These are phyloP conservation scores for Discoglossus pictus DNA, from an alignment of 2,797 vertebrate species.

Conservation along the genomic window DNA sequence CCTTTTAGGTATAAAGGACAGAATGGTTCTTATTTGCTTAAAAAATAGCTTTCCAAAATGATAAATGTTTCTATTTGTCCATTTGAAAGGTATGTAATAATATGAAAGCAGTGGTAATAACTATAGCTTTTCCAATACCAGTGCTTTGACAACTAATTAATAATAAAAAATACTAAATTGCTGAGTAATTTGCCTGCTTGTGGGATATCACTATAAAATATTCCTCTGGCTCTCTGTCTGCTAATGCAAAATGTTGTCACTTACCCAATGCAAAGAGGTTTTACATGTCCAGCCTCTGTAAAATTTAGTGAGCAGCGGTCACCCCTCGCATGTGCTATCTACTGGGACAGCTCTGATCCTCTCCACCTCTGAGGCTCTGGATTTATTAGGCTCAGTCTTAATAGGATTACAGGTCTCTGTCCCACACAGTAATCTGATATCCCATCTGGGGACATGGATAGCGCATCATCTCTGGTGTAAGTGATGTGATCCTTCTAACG, in stretches of 20 bases:
- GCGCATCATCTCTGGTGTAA: not conserved
- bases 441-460: conserved; percentile 49
- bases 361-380: conserved; percentile 21
- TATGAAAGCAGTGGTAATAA: too few species aligned
- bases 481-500: conserved; percentile 16
- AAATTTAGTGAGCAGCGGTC: conserved; percentile 37
- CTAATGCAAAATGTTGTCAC: too few species aligned
- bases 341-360: conserved; percentile 64
- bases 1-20: too few species aligned
- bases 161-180: too few species aligned
- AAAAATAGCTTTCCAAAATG: too few species aligned
- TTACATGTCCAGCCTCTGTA: conserved; percentile 41
- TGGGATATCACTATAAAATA: not conserved
- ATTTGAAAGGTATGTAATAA: too few species aligned
- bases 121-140: too few species aligned
- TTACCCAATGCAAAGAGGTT: conserved; percentile 40
- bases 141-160: too few species aligned
- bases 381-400: conserved; percentile 59
- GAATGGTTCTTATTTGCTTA: too few species aligned
- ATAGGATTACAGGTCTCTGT: conserved; percentile 73
- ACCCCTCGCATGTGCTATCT: conserved; percentile 57
- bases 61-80: too few species aligned
- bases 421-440: conserved; percentile 57
- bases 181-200: too few species aligned
- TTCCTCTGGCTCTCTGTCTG: too few species aligned